Conservation (phyloP, 1,140 invertebrate species). For the Drosophila arawakana region DNA sequence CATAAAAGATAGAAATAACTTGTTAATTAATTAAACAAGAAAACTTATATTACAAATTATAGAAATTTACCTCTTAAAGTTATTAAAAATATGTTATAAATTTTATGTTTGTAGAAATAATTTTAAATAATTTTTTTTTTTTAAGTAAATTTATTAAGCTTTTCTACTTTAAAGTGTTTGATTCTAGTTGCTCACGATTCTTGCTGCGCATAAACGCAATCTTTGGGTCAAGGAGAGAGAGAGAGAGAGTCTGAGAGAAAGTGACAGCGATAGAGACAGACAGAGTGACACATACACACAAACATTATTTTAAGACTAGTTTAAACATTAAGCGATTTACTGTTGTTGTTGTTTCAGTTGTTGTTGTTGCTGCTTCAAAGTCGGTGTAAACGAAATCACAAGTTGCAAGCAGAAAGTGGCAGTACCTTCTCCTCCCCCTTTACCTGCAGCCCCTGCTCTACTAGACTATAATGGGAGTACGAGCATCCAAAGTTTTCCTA, state of each 20-base stretch:
- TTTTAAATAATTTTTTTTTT: too few species aligned
- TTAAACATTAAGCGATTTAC: conserved; percentile 65
- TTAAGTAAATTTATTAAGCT: too few species aligned
- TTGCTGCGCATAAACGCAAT: conserved; percentile 54
- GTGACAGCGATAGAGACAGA: conserved; percentile 32
- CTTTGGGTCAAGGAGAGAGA: conserved; percentile 18
- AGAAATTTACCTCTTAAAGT: too few species aligned
- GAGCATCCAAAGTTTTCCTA: conserved; percentile 80
- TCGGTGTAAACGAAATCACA: conserved; percentile 71
- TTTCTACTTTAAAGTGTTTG: background rate
- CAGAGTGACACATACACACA: conserved; percentile 63
- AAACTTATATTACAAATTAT: too few species aligned
- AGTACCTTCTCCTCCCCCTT: background rate
- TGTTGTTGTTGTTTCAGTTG: conserved; percentile 39
- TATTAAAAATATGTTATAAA: too few species aligned
- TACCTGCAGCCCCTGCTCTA: too few species aligned
- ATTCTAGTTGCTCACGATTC: conserved; percentile 8
- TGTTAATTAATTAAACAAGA: too few species aligned
- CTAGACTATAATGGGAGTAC: conserved; percentile 78
- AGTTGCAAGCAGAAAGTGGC: conserved; percentile 38
- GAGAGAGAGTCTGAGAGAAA: conserved; percentile 32
- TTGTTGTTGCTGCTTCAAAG: conserved; percentile 34
- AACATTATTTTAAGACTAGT: conserved; percentile 77
- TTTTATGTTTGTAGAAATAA: too few species aligned
- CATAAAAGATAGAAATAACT: too few species aligned